Evolutionary conservation across 2,113 vertebrate species (phyloP).

Genomic region (Chloropsis cyanopogon): DNA sequence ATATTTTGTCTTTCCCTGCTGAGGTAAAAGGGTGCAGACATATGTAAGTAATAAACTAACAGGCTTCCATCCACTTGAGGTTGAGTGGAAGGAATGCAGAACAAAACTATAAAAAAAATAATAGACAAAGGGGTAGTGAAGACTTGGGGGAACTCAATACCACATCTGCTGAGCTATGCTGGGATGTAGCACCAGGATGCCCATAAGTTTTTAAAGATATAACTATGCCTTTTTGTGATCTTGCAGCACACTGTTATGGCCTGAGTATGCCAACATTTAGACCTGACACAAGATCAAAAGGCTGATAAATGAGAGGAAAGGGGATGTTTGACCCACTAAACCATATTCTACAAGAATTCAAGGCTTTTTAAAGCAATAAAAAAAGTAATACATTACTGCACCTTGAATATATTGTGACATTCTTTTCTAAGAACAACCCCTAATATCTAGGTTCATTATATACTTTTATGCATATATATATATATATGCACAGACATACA

Average conservation of each 20-base stretch:
- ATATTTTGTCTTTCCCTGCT: constrained; percentile 97
- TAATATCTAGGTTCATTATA: neutral
- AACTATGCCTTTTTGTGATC: constrained; percentile 79
- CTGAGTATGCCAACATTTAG: constrained; percentile 78
- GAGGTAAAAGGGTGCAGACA: constrained; percentile 93
- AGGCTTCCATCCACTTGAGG: constrained; percentile 89
- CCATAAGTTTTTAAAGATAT: constrained; percentile 68
- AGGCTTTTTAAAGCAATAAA: constrained; percentile 88
- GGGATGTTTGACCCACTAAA: constrained; percentile 87
- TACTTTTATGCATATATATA: neutral
- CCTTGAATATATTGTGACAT: constrained; percentile 63
- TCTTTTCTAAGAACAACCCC: constrained; percentile 17
- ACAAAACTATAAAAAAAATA: constrained; percentile 99
- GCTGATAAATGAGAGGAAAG: constrained; percentile 90
- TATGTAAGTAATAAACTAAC: constrained; percentile 99
- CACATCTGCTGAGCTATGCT: constrained; percentile 74
- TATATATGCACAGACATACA: neutral
- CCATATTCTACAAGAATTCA: constrained; percentile 82
- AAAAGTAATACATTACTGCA: constrained; percentile 73
- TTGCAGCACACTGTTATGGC: constrained; percentile 76
- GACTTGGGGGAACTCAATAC: constrained; percentile 73
- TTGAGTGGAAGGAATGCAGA: constrained; percentile 97
- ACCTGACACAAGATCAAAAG: constrained; percentile 93
- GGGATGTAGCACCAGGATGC: constrained; percentile 53
- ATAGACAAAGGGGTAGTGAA: constrained; percentile 82